phyloP scores from a whole-genome alignment of 2,113 vertebrate species.

The Budorcas taxicolor region DNA sequence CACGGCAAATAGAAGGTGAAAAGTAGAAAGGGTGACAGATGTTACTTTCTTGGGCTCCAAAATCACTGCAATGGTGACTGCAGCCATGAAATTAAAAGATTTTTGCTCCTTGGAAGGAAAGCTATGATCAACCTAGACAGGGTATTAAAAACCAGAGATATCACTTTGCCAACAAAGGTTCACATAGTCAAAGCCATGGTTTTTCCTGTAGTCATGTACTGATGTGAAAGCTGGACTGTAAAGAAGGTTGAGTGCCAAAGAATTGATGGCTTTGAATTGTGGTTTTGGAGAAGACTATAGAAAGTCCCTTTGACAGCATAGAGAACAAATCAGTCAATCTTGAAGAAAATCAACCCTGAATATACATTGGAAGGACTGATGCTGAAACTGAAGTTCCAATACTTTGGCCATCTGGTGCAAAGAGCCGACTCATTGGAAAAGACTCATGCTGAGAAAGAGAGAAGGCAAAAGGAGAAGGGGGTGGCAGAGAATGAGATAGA shows the following conservation, averaged over 20 bases:
- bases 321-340: background rate
- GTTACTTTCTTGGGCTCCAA: background rate
- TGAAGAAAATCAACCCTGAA: background rate
- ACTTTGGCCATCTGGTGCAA: background rate
- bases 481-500: background rate
- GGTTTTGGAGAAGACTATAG: background rate
- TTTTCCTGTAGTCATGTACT: background rate
- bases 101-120: background rate
- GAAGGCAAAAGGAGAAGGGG: background rate
- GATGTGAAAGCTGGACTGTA: background rate
- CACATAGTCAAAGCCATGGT: background rate
- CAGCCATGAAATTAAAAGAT: background rate
- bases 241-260: background rate
- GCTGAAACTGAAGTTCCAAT: background rate
- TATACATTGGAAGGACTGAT: background rate
- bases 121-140: background rate
- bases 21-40: background rate
- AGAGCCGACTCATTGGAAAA: background rate
- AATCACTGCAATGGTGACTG: background rate
- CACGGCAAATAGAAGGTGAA: background rate
- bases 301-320: background rate
- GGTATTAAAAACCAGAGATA: background rate
- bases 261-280: background rate
- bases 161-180: background rate
- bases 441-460: background rate